Evolutionary conservation across 2,888 invertebrate species (phyloP).

Genomic region (Bombylius major): DNA sequence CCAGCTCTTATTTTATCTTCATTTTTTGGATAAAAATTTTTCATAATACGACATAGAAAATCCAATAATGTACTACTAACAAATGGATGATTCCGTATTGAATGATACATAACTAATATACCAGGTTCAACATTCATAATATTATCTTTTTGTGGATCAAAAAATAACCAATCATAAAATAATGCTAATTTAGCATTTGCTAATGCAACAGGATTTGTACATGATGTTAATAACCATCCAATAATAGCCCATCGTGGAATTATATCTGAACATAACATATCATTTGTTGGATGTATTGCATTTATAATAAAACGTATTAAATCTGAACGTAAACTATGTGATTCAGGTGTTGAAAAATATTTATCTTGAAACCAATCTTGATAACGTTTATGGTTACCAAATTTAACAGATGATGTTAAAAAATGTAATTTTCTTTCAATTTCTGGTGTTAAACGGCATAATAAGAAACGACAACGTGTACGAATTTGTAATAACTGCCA

Average conservation of each 20-base stretch:
- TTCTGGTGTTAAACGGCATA: constrained; percentile 49
- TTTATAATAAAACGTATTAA: constrained; percentile 56
- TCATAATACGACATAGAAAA: constrained; percentile 53
- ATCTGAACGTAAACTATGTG: constrained; percentile 53
- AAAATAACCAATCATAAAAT: constrained; percentile 61
- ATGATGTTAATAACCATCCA: constrained; percentile 55
- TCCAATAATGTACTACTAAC: constrained; percentile 52
- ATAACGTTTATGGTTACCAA: constrained; percentile 54
- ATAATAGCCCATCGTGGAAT: constrained; percentile 60
- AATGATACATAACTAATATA: constrained; percentile 56
- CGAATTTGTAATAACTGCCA: constrained; percentile 46
- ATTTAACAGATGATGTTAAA: constrained; percentile 45
- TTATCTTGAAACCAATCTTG: constrained; percentile 59
- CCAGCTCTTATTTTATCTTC: constrained; percentile 38
- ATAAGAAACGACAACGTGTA: constrained; percentile 47
- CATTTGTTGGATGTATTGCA: constrained; percentile 56
- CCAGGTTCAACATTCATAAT: constrained; percentile 62
- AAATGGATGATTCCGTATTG: constrained; percentile 50
- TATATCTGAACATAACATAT: constrained; percentile 53
- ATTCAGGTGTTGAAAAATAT: constrained; percentile 54
- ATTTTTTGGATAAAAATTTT: constrained; percentile 31
- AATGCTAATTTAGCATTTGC: constrained; percentile 54
- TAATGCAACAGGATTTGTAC: constrained; percentile 50
- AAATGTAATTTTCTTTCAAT: constrained; percentile 54
- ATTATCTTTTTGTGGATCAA: constrained; percentile 50